Base-by-base conservation (phyloP, 2,797 vertebrate species). In the Botia kubotai region DNA sequence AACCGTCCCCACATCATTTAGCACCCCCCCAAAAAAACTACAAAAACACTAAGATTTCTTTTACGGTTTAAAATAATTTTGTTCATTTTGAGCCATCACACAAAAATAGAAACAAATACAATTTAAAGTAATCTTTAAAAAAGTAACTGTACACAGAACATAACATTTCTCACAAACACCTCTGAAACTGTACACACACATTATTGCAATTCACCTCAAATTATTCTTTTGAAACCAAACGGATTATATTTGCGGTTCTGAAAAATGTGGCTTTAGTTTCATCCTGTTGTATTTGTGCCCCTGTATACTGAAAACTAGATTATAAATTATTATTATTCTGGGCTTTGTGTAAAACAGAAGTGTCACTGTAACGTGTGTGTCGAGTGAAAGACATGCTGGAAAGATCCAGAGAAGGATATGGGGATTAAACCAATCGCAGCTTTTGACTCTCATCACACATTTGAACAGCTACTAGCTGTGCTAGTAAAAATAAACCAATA, bases 141-240 rank as follows among this genome's bases (percentile, higher is more conserved):
- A 91, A 89, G 89, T 92, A 94, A 94, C 94, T 95, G 92, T 95
- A 95, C 94, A 95, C 91, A 94, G 91, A 93, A 93, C 91, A 93
- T 89, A 93, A 80, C 87, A 88, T 91, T 93, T 92, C 93, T 92
- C 93, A 88, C 92, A 91, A 92, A 91, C 88, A 91, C 89, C 91
- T 89, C 89, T 86, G 88, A 90, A 26, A 91, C 92, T 92, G 93
- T 87, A 72, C 87, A 92, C 33, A 46, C 84, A 81, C 87, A 90
- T 85, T 90, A 90, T 90, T 91, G 85, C 86, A 91, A 88, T 89
- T 93, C 88, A 91, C 90, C 91, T 91, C 92, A 83, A 91, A 93
- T 10, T 93, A 93, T 88, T 87, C 57, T 11, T 43, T 75, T 86
- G 83, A 88, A 90, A 81, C 69, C 65, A 75, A 43, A 63, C 43